phyloP scores from a whole-genome alignment of 2,113 vertebrate species.

The Poecilia latipinna region DNA sequence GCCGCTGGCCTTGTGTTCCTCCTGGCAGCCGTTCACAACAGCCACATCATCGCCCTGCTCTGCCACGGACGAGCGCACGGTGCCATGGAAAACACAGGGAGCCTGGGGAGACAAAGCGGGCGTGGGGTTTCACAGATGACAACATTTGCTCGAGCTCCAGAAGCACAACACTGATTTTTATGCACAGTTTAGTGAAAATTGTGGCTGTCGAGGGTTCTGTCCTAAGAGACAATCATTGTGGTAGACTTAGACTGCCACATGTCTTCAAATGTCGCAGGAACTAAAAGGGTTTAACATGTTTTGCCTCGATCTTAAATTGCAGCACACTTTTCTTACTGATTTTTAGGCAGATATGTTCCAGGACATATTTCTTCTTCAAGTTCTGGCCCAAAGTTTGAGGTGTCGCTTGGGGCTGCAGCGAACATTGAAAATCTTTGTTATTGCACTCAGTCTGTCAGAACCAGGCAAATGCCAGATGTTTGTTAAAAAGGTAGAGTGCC shows the following conservation, averaged over 20 bases:
- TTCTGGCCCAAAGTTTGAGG: too few relatives aligned
- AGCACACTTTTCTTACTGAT: neutral
- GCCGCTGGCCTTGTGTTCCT: constrained; percentile 85
- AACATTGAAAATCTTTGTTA: too few relatives aligned
- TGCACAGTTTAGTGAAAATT: neutral
- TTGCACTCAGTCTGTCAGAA: too few relatives aligned
- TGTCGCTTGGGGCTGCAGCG: too few relatives aligned
- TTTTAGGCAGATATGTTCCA: too few relatives aligned
- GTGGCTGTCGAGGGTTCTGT: neutral
- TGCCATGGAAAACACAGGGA: constrained; percentile 82
- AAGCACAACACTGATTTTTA: neutral
- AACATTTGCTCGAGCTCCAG: neutral
- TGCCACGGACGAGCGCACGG: constrained; percentile 73
- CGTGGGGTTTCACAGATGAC: constrained; percentile 3
- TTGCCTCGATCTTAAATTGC: neutral
- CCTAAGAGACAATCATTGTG: neutral
- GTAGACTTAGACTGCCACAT: neutral
- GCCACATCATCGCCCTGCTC: constrained; percentile 83
- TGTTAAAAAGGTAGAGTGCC: too few relatives aligned
- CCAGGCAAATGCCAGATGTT: too few relatives aligned
- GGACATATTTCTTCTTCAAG: too few relatives aligned
- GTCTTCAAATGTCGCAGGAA: neutral
- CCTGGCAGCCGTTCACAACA: constrained; percentile 89
- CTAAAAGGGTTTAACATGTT: neutral
- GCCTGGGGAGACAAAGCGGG: constrained; percentile 70